Conservation (phyloP, 2,888 invertebrate species). For the Sinotaia quadrata region DNA sequence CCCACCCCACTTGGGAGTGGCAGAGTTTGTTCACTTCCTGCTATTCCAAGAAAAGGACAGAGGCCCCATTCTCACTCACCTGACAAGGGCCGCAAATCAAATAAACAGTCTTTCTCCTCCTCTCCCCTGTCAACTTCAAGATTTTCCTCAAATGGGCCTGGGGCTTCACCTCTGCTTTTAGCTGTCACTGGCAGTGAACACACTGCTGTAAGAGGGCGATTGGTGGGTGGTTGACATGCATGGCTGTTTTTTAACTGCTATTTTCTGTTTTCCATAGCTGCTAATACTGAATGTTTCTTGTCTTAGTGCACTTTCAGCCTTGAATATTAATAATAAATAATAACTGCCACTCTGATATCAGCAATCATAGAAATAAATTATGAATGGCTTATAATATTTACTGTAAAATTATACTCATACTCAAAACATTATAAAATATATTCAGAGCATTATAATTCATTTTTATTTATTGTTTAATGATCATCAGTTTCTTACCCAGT, state of each 20-base stretch:
- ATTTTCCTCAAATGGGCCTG: conserved; percentile 16
- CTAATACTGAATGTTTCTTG: too few species aligned
- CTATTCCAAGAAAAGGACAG: neutral
- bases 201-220: neutral
- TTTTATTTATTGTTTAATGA: too few species aligned
- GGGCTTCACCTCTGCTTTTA: conserved; percentile 3
- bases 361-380: too few species aligned
- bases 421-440: too few species aligned
- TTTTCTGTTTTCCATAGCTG: too few species aligned
- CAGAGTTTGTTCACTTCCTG: conserved; percentile 13
- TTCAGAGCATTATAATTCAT: too few species aligned
- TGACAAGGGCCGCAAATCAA: conserved; percentile 20
- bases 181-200: neutral
- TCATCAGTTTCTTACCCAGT: too few species aligned
- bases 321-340: too few species aligned
- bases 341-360: too few species aligned
- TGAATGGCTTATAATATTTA: too few species aligned
- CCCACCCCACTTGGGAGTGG: conserved; percentile 3
- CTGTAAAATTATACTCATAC: too few species aligned
- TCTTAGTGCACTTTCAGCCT: too few species aligned
- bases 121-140: neutral
- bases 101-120: conserved; percentile 24
- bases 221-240: conserved; percentile 23
- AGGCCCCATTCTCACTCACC: conserved; percentile 15
- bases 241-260: neutral